Percentiles rank a stretch among this genome's conserved stretches.
phyloP scores from a whole-genome alignment of 2,888 invertebrate species.

The Campopleginae sp. region DNA sequence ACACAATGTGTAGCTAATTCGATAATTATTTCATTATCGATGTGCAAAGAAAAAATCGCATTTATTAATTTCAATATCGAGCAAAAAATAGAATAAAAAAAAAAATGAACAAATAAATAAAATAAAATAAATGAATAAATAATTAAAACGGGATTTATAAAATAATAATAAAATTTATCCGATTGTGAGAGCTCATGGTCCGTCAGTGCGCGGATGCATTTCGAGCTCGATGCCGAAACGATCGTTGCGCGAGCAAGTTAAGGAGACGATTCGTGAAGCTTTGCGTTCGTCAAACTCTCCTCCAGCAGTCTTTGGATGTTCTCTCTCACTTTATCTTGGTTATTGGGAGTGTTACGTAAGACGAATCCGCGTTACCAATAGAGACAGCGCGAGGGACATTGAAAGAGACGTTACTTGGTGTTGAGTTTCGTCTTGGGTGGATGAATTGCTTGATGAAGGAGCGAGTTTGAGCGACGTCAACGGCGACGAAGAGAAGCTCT shows the following conservation, averaged over 20 bases:
- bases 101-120: too few species aligned
- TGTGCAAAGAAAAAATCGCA: not conserved
- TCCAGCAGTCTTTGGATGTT: not conserved
- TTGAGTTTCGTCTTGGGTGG: not conserved
- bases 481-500: conserved; percentile 21
- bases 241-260: not conserved
- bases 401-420: conserved; percentile 9
- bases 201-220: not conserved
- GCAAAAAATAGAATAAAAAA: not conserved
- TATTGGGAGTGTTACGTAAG: conserved; percentile 47
- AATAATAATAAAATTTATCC: not conserved
- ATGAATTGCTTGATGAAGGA: not conserved
- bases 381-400: not conserved
- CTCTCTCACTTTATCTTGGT: conserved; percentile 13
- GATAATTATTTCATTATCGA: not conserved
- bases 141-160: too few species aligned
- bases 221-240: not conserved
- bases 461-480: conserved; percentile 14
- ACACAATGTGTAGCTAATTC: conserved; percentile 1
- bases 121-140: too few species aligned
- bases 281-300: too few species aligned
- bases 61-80: not conserved
- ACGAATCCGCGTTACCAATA: conserved; percentile 1
- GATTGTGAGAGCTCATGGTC: not conserved
- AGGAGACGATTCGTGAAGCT: conserved; percentile 3